These are phyloP conservation scores for Peromyscus californicus DNA, from an alignment of 2,113 vertebrate genomes.

Conservation along the genomic window DNA sequence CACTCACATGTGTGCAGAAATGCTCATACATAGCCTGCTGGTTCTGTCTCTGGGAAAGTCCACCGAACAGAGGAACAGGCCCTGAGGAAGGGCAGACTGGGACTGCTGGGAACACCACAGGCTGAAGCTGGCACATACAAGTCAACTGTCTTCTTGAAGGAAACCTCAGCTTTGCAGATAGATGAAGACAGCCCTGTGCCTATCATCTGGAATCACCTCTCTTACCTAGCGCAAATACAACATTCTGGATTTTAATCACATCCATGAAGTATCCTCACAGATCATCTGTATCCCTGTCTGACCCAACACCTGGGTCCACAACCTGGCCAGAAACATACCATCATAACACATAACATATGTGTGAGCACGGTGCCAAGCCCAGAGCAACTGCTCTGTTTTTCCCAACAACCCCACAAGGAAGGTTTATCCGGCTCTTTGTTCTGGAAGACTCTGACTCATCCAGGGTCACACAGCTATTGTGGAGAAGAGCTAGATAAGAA, in stretches of 20 bases:
- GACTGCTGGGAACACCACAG: not conserved
- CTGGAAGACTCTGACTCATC: not conserved
- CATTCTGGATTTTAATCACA: not conserved
- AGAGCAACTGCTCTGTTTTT: not conserved
- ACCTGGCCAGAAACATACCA: not conserved
- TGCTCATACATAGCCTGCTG: not conserved
- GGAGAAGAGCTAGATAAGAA: not conserved
- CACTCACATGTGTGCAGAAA: not conserved
- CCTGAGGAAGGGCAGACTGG: not conserved
- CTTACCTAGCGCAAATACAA: not conserved
- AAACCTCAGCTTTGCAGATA: not conserved
- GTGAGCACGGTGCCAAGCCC: not conserved
- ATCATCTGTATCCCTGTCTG: not conserved
- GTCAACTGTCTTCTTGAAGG: not conserved
- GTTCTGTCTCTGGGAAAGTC: not conserved
- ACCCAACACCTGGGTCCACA: too few relatives aligned
- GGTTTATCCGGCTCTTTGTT: not conserved
- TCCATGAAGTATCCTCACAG: not conserved
- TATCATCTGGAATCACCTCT: not conserved
- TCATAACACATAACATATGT: too few relatives aligned
- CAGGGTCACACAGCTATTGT: not conserved
- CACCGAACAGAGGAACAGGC: not conserved
- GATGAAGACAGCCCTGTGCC: not conserved
- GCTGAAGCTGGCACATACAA: not conserved
- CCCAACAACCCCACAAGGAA: not conserved